Evolutionary conservation across 2,888 invertebrate species (phyloP).

Genomic region (Aethes cnicana): DNA sequence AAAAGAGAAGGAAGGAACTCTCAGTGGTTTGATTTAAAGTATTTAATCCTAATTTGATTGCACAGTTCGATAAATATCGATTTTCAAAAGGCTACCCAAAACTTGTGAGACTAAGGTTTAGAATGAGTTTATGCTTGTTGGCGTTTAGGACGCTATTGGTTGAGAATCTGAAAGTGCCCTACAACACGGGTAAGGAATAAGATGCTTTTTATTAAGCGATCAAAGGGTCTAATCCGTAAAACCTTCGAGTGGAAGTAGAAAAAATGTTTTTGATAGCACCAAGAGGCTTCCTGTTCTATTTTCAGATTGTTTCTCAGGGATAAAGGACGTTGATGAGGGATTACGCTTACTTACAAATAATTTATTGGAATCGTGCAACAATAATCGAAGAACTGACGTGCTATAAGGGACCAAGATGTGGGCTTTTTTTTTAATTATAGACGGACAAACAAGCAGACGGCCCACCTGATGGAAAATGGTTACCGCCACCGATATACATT

Average conservation of each 20-base stretch:
- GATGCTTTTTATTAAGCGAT: conserved; percentile 24
- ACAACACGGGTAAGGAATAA: conserved; percentile 7
- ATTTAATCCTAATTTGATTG: conserved; percentile 35
- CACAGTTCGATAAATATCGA: conserved; percentile 13
- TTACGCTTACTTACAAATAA: no score
- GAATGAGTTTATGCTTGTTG: no score
- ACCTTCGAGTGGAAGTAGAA: conserved; percentile 19
- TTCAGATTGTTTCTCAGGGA: not conserved
- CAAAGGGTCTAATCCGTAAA: conserved; percentile 22
- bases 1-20: conserved; percentile 11
- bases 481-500: no score
- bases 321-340: no score
- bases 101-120: no score
- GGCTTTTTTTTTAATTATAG: no score
- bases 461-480: no score
- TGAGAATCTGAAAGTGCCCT: conserved; percentile 3
- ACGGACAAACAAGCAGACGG: no score
- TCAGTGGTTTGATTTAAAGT: conserved; percentile 27
- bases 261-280: conserved; percentile 18
- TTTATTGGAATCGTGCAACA: no score
- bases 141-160: not conserved
- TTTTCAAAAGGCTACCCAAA: not conserved
- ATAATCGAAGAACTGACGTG: no score
- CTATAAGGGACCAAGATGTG: no score
- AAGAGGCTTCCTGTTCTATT: not conserved